Conservation (phyloP, 2,797 vertebrate species). For the Yasuhikotakia modesta region DNA sequence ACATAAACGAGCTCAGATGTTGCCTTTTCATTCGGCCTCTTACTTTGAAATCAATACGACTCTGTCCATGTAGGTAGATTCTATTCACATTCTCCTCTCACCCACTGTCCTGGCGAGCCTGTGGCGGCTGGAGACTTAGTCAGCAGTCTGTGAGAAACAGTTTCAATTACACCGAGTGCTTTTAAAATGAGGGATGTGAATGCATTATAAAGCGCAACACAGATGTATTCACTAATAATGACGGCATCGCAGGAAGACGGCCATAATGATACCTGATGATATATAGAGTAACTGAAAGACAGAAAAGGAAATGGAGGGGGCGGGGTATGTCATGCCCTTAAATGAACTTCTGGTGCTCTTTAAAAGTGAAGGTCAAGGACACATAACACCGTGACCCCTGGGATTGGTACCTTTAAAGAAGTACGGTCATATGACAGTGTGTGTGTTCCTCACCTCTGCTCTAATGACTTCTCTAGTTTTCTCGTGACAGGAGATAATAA, state of each 20-base stretch:
- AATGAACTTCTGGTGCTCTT: constrained; percentile 14
- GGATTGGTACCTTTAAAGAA: constrained; percentile 6
- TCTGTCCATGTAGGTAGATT: constrained; percentile 33
- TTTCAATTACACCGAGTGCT: constrained; percentile 63
- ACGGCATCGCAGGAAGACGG: constrained; percentile 49
- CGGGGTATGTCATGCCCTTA: constrained; percentile 13
- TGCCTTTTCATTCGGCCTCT: constrained; percentile 48
- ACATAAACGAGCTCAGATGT: constrained; percentile 49
- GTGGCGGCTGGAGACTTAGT: constrained; percentile 47
- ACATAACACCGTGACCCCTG: constrained; percentile 23
- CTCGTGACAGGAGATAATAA: constrained; percentile 22
- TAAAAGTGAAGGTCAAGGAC: constrained; percentile 24
- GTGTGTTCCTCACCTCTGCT: constrained; percentile 19
- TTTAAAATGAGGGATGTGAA: constrained; percentile 60
- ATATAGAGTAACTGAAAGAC: constrained; percentile 38
- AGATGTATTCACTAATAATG: constrained; percentile 60
- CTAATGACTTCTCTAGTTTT: constrained; percentile 10
- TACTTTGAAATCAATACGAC: constrained; percentile 51
- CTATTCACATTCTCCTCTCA: constrained; percentile 50
- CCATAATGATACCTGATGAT: constrained; percentile 54
- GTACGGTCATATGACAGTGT: constrained; percentile 30
- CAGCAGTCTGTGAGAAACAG: constrained; percentile 56
- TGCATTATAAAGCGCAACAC: constrained; percentile 55
- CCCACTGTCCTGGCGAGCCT: constrained; percentile 13
- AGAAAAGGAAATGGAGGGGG: constrained; percentile 18